Percentiles rank a stretch among this genome's conserved stretches.
phyloP scores from a whole-genome alignment of 2,888 invertebrate genomes.

The Xestoiulus laeticollis region DNA sequence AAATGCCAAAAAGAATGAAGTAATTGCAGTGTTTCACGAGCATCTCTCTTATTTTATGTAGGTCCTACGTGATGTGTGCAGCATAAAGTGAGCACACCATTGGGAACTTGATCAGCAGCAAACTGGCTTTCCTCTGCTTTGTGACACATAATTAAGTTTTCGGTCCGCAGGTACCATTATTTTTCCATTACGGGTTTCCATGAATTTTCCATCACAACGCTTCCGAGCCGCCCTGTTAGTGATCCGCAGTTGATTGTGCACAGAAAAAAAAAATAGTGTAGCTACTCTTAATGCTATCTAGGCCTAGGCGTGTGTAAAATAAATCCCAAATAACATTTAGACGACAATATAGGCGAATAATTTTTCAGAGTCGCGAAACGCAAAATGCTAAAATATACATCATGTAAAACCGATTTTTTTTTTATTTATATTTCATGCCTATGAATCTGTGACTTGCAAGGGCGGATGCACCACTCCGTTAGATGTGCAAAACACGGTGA shows the following conservation, averaged over 20 bases:
- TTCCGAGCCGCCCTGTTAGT: constrained; percentile 50
- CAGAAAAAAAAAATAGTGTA: neutral
- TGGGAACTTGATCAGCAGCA: constrained; percentile 54
- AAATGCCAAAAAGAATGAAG: constrained; percentile 23
- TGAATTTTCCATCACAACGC: constrained; percentile 54
- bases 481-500: neutral
- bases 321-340: constrained; percentile 37
- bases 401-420: constrained; percentile 3
- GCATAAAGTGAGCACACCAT: constrained; percentile 47
- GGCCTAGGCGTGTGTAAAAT: constrained; percentile 5
- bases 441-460: constrained; percentile 16
- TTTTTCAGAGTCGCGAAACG: neutral
- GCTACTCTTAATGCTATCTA: neutral
- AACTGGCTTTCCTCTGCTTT: constrained; percentile 53
- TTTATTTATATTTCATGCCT: constrained; percentile 21
- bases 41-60: neutral
- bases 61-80: constrained; percentile 7
- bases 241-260: constrained; percentile 49
- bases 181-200: constrained; percentile 54
- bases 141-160: constrained; percentile 55
- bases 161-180: constrained; percentile 54
- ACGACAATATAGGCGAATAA: constrained; percentile 18
- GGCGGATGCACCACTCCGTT: neutral
- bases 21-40: neutral
- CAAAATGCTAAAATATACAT: neutral